Percentiles rank a stretch among this genome's conserved stretches.
phyloP scores from a whole-genome alignment of 2,888 invertebrate species.

The Blastobasis adustella region DNA sequence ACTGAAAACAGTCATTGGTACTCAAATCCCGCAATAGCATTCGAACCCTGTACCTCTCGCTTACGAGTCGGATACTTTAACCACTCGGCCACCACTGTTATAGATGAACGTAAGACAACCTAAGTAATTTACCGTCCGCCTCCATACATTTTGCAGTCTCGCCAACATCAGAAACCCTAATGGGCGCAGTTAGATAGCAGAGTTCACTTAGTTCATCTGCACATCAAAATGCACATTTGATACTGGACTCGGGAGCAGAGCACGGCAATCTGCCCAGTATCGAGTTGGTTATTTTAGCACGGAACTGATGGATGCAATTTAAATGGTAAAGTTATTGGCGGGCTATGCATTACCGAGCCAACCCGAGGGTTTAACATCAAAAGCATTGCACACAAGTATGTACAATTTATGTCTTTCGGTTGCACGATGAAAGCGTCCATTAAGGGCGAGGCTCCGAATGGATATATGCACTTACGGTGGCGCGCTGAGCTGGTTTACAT shows the following conservation, averaged over 20 bases:
- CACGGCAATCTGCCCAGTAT: neutral
- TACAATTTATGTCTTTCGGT: constrained; percentile 51
- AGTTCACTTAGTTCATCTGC: too few species aligned
- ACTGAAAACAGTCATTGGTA: too few species aligned
- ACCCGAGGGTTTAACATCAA: constrained; percentile 44
- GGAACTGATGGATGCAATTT: constrained; percentile 41
- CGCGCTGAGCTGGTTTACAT: constrained; percentile 21
- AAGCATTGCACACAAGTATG: constrained; percentile 56
- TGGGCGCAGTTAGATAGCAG: too few species aligned
- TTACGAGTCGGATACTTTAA: too few species aligned
- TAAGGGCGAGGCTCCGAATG: constrained; percentile 43
- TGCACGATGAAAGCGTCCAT: constrained; percentile 60
- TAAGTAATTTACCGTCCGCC: too few species aligned
- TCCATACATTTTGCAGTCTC: too few species aligned
- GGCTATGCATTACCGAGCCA: constrained; percentile 46
- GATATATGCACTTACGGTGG: constrained; percentile 61
- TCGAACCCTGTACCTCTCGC: too few species aligned
- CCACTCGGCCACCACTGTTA: too few species aligned
- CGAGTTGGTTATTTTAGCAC: constrained; percentile 30
- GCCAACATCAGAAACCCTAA: too few species aligned
- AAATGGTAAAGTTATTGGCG: constrained; percentile 45
- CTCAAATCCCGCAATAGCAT: too few species aligned
- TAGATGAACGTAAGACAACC: too few species aligned
- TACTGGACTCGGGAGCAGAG: neutral
- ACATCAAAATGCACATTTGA: too few species aligned